Percentiles rank a stretch among this genome's conserved stretches.
These are phyloP conservation scores for Eupristina koningsbergeri DNA, from an alignment of 1,140 invertebrate species.

Conservation along the genomic window DNA sequence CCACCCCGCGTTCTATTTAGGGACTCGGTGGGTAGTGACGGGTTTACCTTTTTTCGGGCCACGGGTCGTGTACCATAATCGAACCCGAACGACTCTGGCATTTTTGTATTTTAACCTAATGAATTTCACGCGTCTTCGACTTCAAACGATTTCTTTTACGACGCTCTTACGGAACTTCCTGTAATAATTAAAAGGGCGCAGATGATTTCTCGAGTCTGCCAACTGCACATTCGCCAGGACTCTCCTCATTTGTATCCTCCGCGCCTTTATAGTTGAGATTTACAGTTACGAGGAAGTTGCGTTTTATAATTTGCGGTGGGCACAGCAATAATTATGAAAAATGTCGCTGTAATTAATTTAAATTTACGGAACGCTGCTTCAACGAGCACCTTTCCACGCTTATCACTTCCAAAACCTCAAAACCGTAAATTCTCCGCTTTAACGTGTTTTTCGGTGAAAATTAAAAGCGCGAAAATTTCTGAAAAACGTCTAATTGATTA, in stretches of 20 bases:
- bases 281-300: not conserved
- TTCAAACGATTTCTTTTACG: slow-evolving; percentile 41
- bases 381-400: too few species aligned
- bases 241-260: not conserved
- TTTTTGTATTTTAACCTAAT: slow-evolving; percentile 35
- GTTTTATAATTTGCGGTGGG: not conserved
- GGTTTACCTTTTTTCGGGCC: slow-evolving; percentile 24
- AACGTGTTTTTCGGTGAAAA: too few species aligned
- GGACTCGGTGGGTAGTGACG: not conserved
- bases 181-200: slow-evolving; percentile 30
- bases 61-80: slow-evolving; percentile 35
- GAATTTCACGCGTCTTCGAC: slow-evolving; percentile 44
- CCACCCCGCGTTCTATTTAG: slow-evolving; percentile 8
- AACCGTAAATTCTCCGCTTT: too few species aligned
- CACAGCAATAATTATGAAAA: not conserved
- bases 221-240: too few species aligned
- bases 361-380: not conserved
- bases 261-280: not conserved
- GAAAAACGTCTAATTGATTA: too few species aligned
- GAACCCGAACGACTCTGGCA: not conserved
- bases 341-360: not conserved
- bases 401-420: too few species aligned
- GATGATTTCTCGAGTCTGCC: slow-evolving; percentile 1
- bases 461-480: too few species aligned
- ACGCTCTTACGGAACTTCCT: not conserved